phyloP scores from a whole-genome alignment of 64 coral and sea anemone species.

The Montipora foliosa region DNA sequence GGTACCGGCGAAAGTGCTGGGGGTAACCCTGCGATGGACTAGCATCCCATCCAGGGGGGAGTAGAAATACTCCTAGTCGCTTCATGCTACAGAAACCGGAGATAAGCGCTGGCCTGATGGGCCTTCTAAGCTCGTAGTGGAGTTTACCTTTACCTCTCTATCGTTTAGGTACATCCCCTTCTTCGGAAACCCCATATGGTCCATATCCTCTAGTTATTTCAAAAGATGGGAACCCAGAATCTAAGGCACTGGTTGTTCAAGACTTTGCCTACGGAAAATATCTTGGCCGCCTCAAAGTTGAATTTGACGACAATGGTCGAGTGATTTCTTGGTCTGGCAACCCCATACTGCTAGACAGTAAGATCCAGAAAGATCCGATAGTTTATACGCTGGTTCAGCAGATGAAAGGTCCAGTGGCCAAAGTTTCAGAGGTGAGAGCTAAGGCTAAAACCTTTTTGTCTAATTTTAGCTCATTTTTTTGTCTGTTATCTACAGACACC shows the following conservation, averaged over 20 bases:
- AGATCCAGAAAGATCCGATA: constrained; percentile 21
- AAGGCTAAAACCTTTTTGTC: too few species aligned
- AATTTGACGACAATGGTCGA: constrained; percentile 72
- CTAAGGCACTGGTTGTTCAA: constrained; percentile 78
- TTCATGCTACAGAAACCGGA: too few species aligned
- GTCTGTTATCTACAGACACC: too few species aligned
- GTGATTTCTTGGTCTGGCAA: constrained; percentile 78
- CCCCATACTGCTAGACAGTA: constrained; percentile 78
- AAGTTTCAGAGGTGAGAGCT: constrained; percentile 19
- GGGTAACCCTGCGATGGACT: too few species aligned
- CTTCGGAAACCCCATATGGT: constrained; percentile 68
- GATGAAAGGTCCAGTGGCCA: constrained; percentile 34
- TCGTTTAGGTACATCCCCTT: constrained; percentile 37
- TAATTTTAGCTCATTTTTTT: too few species aligned
- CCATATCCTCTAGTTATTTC: constrained; percentile 82
- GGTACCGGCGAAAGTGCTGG: too few species aligned
- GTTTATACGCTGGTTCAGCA: constrained; percentile 7
- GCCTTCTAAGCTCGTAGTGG: too few species aligned
- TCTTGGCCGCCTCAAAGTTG: constrained; percentile 71
- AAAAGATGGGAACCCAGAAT: constrained; percentile 21
- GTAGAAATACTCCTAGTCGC: too few species aligned
- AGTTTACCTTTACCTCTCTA: too few species aligned
- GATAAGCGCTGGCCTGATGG: too few species aligned
- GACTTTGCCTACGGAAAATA: constrained; percentile 73
- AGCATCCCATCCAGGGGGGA: too few species aligned